Evolutionary conservation across 2,113 vertebrate species (phyloP), one percentile per base, ranked within the genome.

Genomic region (Serranochromis macrocephalus): DNA sequence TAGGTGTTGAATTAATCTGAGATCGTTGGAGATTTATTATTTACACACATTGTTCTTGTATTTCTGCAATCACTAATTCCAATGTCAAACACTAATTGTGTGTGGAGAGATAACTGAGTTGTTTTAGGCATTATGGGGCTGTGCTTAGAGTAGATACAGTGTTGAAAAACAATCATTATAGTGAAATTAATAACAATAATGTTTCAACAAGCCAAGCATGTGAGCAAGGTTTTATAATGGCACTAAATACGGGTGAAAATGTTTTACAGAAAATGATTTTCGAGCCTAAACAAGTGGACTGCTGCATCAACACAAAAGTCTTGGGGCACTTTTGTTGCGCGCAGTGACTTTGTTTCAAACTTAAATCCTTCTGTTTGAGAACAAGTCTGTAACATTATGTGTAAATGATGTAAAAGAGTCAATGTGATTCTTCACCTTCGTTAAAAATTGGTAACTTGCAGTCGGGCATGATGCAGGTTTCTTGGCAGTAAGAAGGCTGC

Each of bases 401-500:
- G 7, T 24, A 54, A 40, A 51, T 71, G 14, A 9, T 8, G 24
- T 75, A 31, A 82, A n/a, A 26, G 12, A 40, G 33, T 29, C 3
- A 6, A 19, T 45, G 14, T 2, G 16, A 7, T 63, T 54, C 26
- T 3, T 92, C 36, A 95, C 94, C 95, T 92, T 51, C 1, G 7
- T 19, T 47, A 12, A 85, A 89, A 8, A 90, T 54, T 2, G 53
- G 16, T 47, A 86, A 10, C 7, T 81, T 81, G 75, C 21, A 90
- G 38, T 26, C 8, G 1, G 84, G 17, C 1, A 21, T 1, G 2
- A 5, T 5, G 57, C 80, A 88, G 85, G 24, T 93, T 45, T 94
- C 89, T 21, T 88, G 87, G 66, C 82, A 91, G 86, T 88, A 82
- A 55, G 88, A 63, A 7, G 80, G 42, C 21, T 81, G 47, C 11